phyloP scores from a whole-genome alignment of 2,113 vertebrate species.

The Gopherus evgoodei region DNA sequence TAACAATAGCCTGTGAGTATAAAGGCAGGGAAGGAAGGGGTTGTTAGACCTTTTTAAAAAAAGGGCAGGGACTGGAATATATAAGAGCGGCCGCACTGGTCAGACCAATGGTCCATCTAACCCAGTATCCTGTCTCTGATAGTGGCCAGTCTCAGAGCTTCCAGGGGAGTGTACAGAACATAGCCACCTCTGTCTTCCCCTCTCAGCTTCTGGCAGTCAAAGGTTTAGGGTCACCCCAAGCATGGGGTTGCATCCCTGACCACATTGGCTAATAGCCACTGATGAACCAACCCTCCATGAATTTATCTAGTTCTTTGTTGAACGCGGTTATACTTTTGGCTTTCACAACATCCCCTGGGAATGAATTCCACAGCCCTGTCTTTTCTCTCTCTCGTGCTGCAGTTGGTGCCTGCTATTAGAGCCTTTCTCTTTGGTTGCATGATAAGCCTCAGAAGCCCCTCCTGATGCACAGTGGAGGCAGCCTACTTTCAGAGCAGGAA shows the following conservation, averaged over 20 bases:
- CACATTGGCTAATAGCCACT: background rate
- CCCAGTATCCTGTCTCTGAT: background rate
- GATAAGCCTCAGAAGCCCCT: background rate
- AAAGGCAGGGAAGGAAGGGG: background rate
- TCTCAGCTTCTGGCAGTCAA: background rate
- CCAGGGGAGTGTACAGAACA: background rate
- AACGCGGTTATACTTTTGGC: background rate
- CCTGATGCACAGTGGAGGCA: background rate
- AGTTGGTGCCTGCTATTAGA: background rate
- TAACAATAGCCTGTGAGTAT: background rate
- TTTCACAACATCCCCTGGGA: background rate
- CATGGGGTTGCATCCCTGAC: background rate
- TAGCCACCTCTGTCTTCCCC: background rate
- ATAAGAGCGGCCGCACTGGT: background rate
- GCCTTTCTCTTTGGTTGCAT: rapidly evolving
- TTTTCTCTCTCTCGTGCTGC: background rate
- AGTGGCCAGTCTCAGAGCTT: background rate
- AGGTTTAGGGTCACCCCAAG: background rate
- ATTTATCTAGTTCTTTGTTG: background rate
- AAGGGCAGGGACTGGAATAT: background rate
- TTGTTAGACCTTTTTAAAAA: background rate
- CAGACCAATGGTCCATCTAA: background rate
- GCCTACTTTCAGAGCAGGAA: rapidly evolving
- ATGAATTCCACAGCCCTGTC: background rate
- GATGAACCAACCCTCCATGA: background rate